Evolutionary conservation across 2,888 invertebrate genomes (phyloP).

Genomic region (Drosophila ochracea): DNA sequence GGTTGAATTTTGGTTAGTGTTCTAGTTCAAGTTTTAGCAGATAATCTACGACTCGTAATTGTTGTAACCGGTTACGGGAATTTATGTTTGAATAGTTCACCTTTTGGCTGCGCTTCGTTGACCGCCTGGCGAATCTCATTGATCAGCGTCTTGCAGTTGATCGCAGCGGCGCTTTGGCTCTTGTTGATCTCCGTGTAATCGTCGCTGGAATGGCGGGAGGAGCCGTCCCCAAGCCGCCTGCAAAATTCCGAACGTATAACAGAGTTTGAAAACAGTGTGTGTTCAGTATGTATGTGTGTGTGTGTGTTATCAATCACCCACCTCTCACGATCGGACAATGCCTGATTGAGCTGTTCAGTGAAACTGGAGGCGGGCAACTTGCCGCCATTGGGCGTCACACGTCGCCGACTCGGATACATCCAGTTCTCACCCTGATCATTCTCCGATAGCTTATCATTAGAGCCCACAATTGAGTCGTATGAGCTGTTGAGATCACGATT

Average conservation of each 20-base stretch:
- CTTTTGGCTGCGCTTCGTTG: conserved; percentile 94
- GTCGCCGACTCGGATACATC: conserved; percentile 85
- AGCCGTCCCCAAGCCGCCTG: conserved; percentile 85
- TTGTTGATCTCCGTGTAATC: conserved; percentile 88
- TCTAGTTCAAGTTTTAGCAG: conserved; percentile 5
- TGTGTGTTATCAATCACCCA: conserved; percentile 81
- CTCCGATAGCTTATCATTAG: conserved; percentile 85
- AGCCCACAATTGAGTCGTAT: conserved; percentile 85
- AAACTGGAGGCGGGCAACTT: conserved; percentile 90
- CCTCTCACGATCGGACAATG: conserved; percentile 93
- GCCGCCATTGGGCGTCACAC: conserved; percentile 85
- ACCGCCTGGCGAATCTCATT: conserved; percentile 95
- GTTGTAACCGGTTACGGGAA: conserved; percentile 20
- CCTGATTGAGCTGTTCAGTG: conserved; percentile 94
- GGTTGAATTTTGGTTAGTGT: conserved; percentile 40
- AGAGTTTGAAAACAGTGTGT: conserved; percentile 37
- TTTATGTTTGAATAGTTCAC: conserved; percentile 85
- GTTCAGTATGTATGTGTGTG: conserved; percentile 7
- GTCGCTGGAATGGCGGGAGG: conserved; percentile 88
- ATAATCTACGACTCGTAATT: conserved; percentile 11
- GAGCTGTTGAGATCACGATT: conserved; percentile 85
- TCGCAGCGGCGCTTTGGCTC: conserved; percentile 88
- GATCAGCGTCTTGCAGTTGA: conserved; percentile 92
- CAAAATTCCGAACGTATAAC: conserved; percentile 57
- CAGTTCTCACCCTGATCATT: conserved; percentile 85